Evolutionary conservation across 2,113 vertebrate genomes (phyloP), one percentile per base, ranked within the genome.

Genomic region (Cyphomyrus plagiostoma): DNA sequence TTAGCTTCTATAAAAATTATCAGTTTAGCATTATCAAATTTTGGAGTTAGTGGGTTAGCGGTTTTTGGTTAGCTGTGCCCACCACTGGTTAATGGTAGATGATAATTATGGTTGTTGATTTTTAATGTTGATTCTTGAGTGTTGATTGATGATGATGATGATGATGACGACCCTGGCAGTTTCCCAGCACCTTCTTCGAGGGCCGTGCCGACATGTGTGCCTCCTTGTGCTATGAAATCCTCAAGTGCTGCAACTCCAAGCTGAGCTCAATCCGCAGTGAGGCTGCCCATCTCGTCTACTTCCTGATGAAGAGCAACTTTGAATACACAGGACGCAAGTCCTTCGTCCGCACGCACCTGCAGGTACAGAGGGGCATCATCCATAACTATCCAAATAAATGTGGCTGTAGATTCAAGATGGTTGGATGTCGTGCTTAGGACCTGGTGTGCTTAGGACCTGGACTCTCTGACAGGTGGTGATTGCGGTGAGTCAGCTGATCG

Each of bases 241-340:
- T 99, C 88, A 99, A 99, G 93, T 99, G 97, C 87, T 99, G 98
- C 70, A 99, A 99, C 95, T 99, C 98, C 93, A 99, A 99, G 91
- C 95, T 99, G 91, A 97, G 98, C 94, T 98, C 97, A 91, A 98
- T 99, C 91, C 96, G 98, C 56, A 97, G 96, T 0, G 98, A 99
- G 19, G 98, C 98, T 2, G 99, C 98, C 0, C 98, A 98, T 84
- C 96, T 99, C 86, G 97, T 99, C 11, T 99, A 99, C 92, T 99
- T 99, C 93, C 96, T 99, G 90, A 99, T 99, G 98, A 97, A 98
- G 92, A 99, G 98, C 95, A 99, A 99, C 94, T 99, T 99, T n/a
- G 98, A 99, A 94, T 99, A 98, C 95, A 99, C 98, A 0, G 96
- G 97, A 3, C 98, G 98, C 93, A 99, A 97, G 88, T 99, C 98